Conservation (phyloP, 2,113 vertebrate genomes). For the Variabilichromis moorii region DNA sequence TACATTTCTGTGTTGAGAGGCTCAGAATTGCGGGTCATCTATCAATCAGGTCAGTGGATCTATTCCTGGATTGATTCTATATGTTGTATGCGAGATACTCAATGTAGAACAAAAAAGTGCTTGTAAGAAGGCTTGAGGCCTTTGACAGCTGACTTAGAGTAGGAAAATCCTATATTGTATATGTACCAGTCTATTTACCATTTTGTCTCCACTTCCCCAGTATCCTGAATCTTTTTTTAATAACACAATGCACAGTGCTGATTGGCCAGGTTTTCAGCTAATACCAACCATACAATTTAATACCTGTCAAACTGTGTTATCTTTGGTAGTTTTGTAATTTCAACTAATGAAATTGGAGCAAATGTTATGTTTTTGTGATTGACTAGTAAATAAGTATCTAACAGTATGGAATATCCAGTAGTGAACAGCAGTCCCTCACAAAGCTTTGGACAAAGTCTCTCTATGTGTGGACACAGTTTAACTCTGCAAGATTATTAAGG, state of each 20-base stretch:
- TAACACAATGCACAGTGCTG: not conserved
- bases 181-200: not conserved
- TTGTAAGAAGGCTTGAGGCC: not conserved
- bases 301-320: not conserved
- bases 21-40: not conserved
- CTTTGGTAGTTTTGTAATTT: not conserved
- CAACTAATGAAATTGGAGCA: not conserved
- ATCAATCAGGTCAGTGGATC: not conserved
- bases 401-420: not conserved
- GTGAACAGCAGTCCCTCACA: not conserved
- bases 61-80: not conserved
- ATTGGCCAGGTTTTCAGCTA: not conserved
- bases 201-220: not conserved
- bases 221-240: rapidly evolving
- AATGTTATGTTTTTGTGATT: not conserved
- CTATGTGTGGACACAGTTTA: not conserved
- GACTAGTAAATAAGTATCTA: not conserved
- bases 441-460: not conserved
- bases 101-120: not conserved
- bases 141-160: not conserved
- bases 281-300: not conserved
- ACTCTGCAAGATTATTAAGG: not conserved
- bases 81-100: rapidly evolving
- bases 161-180: not conserved
- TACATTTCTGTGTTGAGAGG: not conserved